Evolutionary conservation across 2,888 invertebrate species (phyloP), one percentile per base, ranked within the genome.

Genomic region (Podotricha telesiphe): DNA sequence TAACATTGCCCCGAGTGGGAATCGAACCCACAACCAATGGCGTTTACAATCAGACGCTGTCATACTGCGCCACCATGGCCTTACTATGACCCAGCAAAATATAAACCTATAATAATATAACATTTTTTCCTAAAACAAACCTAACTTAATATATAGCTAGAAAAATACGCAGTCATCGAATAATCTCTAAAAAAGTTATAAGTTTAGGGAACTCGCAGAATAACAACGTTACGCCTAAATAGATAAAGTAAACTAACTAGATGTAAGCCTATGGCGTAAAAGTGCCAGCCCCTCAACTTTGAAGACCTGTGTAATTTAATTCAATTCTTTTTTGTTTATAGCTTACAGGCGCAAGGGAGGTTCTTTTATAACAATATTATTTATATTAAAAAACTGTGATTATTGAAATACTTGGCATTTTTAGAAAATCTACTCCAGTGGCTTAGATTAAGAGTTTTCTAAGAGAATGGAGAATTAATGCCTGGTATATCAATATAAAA

Each of bases 261-360:
- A 50, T 22, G 20, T 50, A 17, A 17, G 17, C 17, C 47, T 17
- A 47, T 13, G 17, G 47, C 47, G 47, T 47, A 22, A 62, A 20
- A 48, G 5, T 28, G 22, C 50, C 13, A 15, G 20, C n/a, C n/a
- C n/a, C 13, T 11, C 50, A 50, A 50, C 48, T 48, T 48, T 19
- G 51, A 22, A 51, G 51, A 22, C 22, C 50, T 22, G 51, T 22
- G 51, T 51, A 22, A 51, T 51, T 51, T 22, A 51, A 51, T 51
- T 22, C 51, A 22, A 51, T 51, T 51, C 22, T 51, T 22, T 51
- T 15, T 51, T 51, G 51, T 51, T 51, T 22, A 51, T 22, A 51
- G 50, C 13, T 20, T 15, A 6, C 15, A 51, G 13, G 22, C 15
- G 20, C 15, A 22, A 51, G 11, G 13, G 7, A 15, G 15, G 20